Percentiles rank a stretch among this genome's conserved stretches.
Conservation (phyloP, 2,888 invertebrate species). For the Drosophila fungiperda region DNA sequence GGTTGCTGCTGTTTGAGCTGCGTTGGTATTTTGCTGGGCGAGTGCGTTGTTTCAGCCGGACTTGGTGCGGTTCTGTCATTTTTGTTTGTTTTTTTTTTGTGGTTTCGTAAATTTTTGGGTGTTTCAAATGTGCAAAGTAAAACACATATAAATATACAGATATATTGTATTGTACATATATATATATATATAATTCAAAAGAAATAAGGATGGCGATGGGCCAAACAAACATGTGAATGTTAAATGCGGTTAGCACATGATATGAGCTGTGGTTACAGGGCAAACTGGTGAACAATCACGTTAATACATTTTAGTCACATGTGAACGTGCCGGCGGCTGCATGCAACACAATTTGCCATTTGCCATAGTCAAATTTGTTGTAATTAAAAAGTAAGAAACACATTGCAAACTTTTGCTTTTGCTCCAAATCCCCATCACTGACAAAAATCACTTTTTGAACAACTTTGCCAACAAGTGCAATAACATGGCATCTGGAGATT, state of each 20-base stretch:
- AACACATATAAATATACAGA: constrained; percentile 59
- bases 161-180: constrained; percentile 29
- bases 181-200: constrained; percentile 3
- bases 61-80: constrained; percentile 73
- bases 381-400: constrained; percentile 79
- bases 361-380: constrained; percentile 76
- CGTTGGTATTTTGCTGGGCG: constrained; percentile 73
- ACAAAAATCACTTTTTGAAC: constrained; percentile 75
- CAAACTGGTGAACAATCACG: constrained; percentile 64
- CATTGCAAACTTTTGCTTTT: constrained; percentile 60
- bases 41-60: constrained; percentile 55
- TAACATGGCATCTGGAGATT: constrained; percentile 81
- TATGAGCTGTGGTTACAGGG: constrained; percentile 61
- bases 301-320: constrained; percentile 68
- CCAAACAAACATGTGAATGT: constrained; percentile 44
- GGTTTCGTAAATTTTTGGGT: constrained; percentile 47
- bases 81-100: constrained; percentile 39
- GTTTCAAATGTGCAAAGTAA: constrained; percentile 76
- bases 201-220: constrained; percentile 27
- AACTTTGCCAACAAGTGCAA: constrained; percentile 80
- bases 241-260: constrained; percentile 76
- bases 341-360: constrained; percentile 60
- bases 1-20: constrained; percentile 52
- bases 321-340: constrained; percentile 36
- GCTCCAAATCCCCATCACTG: constrained; percentile 37